Evolutionary conservation across 2,113 vertebrate species (phyloP), one percentile per base, ranked within the genome.

Genomic region (Engraulis encrasicolus): DNA sequence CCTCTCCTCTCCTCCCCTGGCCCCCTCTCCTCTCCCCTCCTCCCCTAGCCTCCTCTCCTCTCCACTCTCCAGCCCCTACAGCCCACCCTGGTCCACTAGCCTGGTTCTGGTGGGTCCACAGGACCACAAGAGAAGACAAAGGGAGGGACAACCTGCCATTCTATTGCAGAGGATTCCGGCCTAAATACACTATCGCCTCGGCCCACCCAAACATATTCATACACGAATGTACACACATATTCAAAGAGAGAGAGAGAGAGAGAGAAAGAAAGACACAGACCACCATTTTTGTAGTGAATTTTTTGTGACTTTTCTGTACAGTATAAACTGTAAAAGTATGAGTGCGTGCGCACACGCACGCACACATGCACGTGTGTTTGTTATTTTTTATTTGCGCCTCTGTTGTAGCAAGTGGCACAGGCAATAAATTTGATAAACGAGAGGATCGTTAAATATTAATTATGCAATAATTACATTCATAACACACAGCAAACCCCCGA

Each of bases 401-500:
- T 88, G 90, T 90, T 87, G 91, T 89, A 84, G 91, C 90, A 85
- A 90, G 86, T 83, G 83, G 84, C 90, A 92, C 86, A 91, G 90
- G 94, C 94, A 93, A 95, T 93, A 93, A 94, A 94, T 95, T 94
- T 94, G 93, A 95, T 95, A 94, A 96, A 95, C 89, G 94, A 94
- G 93, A 90, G 90, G 89, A 95, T 95, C 93, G 95, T 96, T 95
- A 95, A 96, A 95, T 95, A 95, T 96, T 95, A 96, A 96, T 95
- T 94, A 94, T 95, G 95, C 93, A 96, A 95, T 96, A 95, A 96
- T 96, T 95, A 95, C 91, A 94, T 94, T 95, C 91, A 91, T 93
- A 89, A 91, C 90, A 93, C 91, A 95, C 95, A 95, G 95, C 95
- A 96, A 95, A 95, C 92, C 90, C 88, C 90, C 82, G 81, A 91